These are phyloP conservation scores for Setophaga coronata DNA, from an alignment of 2,113 vertebrate genomes.

Conservation along the genomic window DNA sequence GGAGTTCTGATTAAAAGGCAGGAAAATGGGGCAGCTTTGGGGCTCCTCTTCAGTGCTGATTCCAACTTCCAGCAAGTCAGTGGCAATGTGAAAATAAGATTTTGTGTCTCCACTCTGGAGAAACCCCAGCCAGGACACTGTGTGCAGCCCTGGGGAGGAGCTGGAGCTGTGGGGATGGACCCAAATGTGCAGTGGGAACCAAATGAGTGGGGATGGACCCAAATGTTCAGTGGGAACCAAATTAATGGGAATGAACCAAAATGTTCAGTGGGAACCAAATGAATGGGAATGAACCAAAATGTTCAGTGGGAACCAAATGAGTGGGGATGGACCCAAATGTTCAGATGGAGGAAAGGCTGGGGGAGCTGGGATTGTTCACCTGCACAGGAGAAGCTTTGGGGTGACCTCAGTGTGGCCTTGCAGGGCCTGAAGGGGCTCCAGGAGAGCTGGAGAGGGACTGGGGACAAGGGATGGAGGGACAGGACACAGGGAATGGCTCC, in stretches of 20 bases:
- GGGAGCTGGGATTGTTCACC: neutral
- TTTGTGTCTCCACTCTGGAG: neutral
- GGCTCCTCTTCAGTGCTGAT: neutral
- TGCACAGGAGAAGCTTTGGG: neutral
- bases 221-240: no score
- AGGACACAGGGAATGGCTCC: neutral
- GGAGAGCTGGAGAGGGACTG: neutral
- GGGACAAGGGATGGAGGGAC: neutral
- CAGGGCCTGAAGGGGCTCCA: neutral
- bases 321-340: neutral
- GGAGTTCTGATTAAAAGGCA: neutral
- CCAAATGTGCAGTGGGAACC: no score
- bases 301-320: no score
- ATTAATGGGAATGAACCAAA: accelerated
- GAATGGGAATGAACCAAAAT: accelerated
- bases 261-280: no score
- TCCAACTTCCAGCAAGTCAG: neutral
- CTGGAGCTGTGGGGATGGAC: neutral
- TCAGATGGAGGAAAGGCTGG: neutral
- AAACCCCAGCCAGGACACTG: neutral
- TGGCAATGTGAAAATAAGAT: neutral
- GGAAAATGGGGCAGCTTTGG: neutral
- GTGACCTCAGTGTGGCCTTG: accelerated
- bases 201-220: accelerated
- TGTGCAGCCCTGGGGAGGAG: neutral